phyloP scores from a whole-genome alignment of 2,888 invertebrate species.

The Rhagonycha fulva region DNA sequence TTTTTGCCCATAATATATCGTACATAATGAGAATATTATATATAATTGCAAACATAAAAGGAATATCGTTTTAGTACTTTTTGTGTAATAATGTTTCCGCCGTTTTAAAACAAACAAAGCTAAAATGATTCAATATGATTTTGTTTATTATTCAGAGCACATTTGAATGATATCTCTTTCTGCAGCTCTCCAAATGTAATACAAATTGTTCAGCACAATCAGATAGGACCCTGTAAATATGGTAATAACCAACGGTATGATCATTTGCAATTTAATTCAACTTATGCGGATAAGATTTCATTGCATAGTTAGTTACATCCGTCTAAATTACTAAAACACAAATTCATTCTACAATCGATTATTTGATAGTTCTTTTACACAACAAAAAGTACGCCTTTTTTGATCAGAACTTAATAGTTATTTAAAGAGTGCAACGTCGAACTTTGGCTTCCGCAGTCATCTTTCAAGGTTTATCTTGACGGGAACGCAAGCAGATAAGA shows the following conservation, averaged over 20 bases:
- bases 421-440: conserved; percentile 47
- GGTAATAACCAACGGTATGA: conserved; percentile 30
- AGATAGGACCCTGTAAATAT: conserved; percentile 31
- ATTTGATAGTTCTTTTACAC: conserved; percentile 3
- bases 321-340: conserved; percentile 5
- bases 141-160: conserved; percentile 29
- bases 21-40: conserved; percentile 3
- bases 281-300: conserved; percentile 14
- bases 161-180: conserved; percentile 31
- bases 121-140: conserved; percentile 25
- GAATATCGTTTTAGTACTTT: conserved; percentile 15
- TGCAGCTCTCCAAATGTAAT: conserved; percentile 29
- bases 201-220: conserved; percentile 32
- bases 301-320: conserved; percentile 27
- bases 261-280: conserved; percentile 29
- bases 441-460: conserved; percentile 47
- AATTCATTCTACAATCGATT: not conserved
- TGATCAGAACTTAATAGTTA: conserved; percentile 44
- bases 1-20: not conserved
- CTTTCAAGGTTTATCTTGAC: conserved; percentile 48
- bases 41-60: conserved; percentile 5
- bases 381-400: conserved; percentile 21
- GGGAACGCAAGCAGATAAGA: conserved; percentile 47
- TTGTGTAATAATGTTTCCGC: conserved; percentile 20
- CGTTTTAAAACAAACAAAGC: conserved; percentile 21